Conservation (phyloP, 2,888 invertebrate species). For the Allolobophora icterica region DNA sequence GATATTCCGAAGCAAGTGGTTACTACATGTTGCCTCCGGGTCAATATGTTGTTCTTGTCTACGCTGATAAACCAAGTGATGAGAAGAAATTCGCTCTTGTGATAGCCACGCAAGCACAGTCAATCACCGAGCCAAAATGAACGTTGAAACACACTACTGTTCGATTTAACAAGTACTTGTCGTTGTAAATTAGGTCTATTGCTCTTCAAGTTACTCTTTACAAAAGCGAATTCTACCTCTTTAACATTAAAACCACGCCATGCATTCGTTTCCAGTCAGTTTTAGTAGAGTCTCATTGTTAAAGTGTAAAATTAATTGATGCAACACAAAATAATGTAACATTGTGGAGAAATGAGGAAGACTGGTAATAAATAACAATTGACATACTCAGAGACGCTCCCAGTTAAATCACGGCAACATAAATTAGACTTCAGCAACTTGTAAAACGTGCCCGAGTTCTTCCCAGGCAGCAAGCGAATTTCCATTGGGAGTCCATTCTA, state of each 20-base stretch:
- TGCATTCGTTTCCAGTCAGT: no score
- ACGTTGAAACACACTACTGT: background rate
- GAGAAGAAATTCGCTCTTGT: conserved; percentile 76
- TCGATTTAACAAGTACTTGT: background rate
- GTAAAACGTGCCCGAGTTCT: no score
- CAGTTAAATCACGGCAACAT: no score
- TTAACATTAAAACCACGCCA: no score
- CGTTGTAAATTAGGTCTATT: background rate
- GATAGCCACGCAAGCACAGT: conserved; percentile 34
- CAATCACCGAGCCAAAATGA: background rate
- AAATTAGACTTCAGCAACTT: no score
- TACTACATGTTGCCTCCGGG: conserved; percentile 79
- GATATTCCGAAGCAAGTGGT: conserved; percentile 73
- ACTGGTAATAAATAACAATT: no score
- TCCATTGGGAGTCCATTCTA: no score
- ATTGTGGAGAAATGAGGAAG: background rate
- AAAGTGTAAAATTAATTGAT: no score
- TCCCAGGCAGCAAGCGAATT: no score
- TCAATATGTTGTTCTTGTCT: conserved; percentile 77
- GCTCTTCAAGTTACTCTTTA: background rate
- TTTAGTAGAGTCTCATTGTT: no score
- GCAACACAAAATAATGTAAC: background rate
- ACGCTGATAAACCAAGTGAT: conserved; percentile 73
- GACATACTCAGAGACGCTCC: no score
- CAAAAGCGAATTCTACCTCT: background rate